Base-by-base conservation (phyloP, 2,113 vertebrate genomes). In the Trogon surrucura region DNA sequence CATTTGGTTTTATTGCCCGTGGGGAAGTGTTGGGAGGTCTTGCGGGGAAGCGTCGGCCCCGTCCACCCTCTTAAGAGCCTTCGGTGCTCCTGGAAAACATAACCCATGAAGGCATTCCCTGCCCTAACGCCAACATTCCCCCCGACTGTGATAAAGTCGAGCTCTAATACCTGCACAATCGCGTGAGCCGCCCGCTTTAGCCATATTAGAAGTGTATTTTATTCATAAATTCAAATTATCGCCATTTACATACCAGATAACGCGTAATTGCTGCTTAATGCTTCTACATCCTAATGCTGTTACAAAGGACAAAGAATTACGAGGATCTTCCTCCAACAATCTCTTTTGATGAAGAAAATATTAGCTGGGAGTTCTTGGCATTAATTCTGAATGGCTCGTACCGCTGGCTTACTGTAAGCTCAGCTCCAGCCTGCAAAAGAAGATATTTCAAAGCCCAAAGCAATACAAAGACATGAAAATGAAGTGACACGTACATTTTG, bases 321-420 rank as follows among this genome's bases (percentile, higher is more conserved):
- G 83, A 80, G 88, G 65, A 38, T 93, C 32, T 64, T 94, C 86
- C 85, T 86, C 34, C 62, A 73, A 10, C 48, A 26, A 61, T 90
- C 72, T 83, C 88, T 88, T 96, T 83, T 90, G 93, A 88, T 64
- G 65, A 90, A 74, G 88, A 30, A 84, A 95, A 93, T 85, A 74
- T 58, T 88, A 96, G 60, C 85, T 73, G 93, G 87, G 83, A 71
- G 79, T 60, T 56, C 45, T 64, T 71, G 65, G 80, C 65, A 44
- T 85, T 96, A 96, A 93, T 93, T 88, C 79, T 26, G 85, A 58
- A 36, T 2, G 48, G 60, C 69, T 91, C 64, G 78, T 86, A 85
- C 23, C 29, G 62, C 48, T 41, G 88, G 86, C 54, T 96, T 90
- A 83, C 48, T 12, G 45, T 78, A 88, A 93, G 72, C 85, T 60